Percentiles rank a stretch among this genome's conserved stretches.
These are phyloP conservation scores for Cheilosia impressa DNA, from an alignment of 2,888 invertebrate genomes.

Conservation along the genomic window DNA sequence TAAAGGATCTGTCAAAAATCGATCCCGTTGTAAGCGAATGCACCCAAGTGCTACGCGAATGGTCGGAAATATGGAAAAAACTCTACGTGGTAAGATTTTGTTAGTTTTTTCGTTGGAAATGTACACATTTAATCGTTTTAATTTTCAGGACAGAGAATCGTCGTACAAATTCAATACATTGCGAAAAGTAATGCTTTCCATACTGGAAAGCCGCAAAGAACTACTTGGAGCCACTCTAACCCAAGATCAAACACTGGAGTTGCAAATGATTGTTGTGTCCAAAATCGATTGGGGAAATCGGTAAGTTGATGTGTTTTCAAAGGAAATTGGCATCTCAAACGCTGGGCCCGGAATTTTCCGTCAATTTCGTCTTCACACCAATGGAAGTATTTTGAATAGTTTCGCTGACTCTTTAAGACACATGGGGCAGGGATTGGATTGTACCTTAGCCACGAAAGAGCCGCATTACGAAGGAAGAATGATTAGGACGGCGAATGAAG, in stretches of 20 bases:
- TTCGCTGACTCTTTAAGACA: no score
- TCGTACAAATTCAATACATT: slow-evolving; percentile 94
- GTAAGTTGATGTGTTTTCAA: slow-evolving; percentile 85
- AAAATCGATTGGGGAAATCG: slow-evolving; percentile 98
- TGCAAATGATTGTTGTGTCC: slow-evolving; percentile 93
- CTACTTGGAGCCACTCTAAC: slow-evolving; percentile 94
- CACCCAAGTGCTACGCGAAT: slow-evolving; percentile 95
- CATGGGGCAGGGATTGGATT: no score
- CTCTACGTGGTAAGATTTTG: slow-evolving; percentile 91
- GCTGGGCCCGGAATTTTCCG: no score
- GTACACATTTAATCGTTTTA: neutral
- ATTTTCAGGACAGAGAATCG: slow-evolving; percentile 89
- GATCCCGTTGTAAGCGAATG: slow-evolving; percentile 96
- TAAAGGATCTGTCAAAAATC: slow-evolving; percentile 93
- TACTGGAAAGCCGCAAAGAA: slow-evolving; percentile 93
- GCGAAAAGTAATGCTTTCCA: slow-evolving; percentile 94
- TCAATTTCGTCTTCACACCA: no score
- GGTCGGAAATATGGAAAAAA: slow-evolving; percentile 96
- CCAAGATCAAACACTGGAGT: slow-evolving; percentile 94
- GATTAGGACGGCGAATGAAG: no score
- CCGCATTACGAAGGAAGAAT: no score
- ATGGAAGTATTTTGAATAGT: no score
- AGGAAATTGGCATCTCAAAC: no score
- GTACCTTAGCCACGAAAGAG: no score
- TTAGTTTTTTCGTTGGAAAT: neutral